Conservation (phyloP, 2,113 vertebrate species). For the Lampris megalopsis region DNA sequence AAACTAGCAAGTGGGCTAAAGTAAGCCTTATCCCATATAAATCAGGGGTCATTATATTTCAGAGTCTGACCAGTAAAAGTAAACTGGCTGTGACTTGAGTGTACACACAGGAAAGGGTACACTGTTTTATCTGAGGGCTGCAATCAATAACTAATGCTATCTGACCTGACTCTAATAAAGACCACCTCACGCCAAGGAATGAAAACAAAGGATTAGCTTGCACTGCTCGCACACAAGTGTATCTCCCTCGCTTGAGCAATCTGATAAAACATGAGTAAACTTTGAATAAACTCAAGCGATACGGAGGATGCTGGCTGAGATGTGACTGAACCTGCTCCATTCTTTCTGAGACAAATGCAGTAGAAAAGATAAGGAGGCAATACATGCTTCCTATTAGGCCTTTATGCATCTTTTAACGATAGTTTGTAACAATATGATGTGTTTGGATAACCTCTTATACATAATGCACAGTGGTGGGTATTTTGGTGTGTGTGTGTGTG, state of each 20-base stretch:
- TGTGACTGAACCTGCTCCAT: conserved; percentile 26
- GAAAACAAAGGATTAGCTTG: conserved; percentile 28
- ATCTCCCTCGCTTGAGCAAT: conserved; percentile 10
- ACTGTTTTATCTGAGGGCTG: conserved; percentile 19
- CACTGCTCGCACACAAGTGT: conserved; percentile 7
- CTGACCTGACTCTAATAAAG: not conserved
- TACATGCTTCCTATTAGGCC: conserved; percentile 21
- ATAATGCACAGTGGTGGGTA: not conserved
- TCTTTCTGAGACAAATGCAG: conserved; percentile 13
- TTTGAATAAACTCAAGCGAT: conserved; percentile 22
- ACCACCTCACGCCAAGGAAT: conserved; percentile 22
- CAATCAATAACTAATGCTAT: conserved; percentile 45
- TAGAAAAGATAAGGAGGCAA: conserved; percentile 45
- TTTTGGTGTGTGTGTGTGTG: conserved; percentile 21
- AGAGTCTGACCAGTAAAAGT: not conserved
- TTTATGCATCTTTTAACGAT: not conserved
- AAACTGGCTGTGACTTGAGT: not conserved
- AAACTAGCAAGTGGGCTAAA: not conserved
- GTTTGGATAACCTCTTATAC: conserved; percentile 18
- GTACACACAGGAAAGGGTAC: conserved; percentile 1
- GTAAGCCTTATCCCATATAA: not conserved
- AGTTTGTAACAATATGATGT: not conserved
- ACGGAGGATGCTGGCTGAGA: conserved; percentile 18
- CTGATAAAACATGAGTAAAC: conserved; percentile 21
- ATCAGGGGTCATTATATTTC: not conserved